Conservation (phyloP, 2,888 invertebrate species). For the Cotesia congregata region DNA sequence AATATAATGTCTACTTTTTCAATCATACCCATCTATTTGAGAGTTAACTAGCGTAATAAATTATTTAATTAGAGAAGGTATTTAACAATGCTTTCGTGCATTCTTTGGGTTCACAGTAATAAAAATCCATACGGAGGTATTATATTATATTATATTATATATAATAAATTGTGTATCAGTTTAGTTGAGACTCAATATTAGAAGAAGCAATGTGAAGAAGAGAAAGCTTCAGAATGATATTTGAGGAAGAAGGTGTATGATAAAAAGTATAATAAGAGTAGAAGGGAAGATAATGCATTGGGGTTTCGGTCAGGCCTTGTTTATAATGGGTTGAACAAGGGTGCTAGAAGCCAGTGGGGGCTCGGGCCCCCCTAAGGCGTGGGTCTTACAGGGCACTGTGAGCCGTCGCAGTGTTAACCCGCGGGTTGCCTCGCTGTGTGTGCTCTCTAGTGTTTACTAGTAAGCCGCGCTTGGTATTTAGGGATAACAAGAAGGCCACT, state of each 20-base stretch:
- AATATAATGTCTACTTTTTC: not conserved
- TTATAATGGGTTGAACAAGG: conserved; percentile 69
- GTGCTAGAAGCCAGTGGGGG: conserved; percentile 69
- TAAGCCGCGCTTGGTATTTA: conserved; percentile 67
- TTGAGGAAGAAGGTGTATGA: conserved; percentile 32
- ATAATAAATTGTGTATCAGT: not conserved
- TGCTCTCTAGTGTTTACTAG: conserved; percentile 62
- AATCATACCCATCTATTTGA: not conserved
- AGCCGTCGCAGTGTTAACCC: conserved; percentile 62
- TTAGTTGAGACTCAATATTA: not conserved
- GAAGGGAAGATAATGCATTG: conserved; percentile 61
- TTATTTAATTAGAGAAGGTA: not conserved
- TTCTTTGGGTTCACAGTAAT: not conserved
- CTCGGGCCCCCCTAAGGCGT: conserved; percentile 65
- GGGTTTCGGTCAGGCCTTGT: conserved; percentile 64
- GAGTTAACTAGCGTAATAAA: not conserved
- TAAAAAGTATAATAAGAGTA: conserved; percentile 41
- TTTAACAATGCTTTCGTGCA: not conserved
- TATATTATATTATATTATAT: not conserved
- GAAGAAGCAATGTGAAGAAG: not conserved
- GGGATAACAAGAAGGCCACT: conserved; percentile 69
- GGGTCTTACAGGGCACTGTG: conserved; percentile 61
- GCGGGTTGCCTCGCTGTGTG: conserved; percentile 61
- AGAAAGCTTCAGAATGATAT: not conserved
- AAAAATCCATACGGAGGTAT: not conserved